Evolutionary conservation across 2,797 vertebrate genomes (phyloP).

Genomic region (Leptodactylus fallax): DNA sequence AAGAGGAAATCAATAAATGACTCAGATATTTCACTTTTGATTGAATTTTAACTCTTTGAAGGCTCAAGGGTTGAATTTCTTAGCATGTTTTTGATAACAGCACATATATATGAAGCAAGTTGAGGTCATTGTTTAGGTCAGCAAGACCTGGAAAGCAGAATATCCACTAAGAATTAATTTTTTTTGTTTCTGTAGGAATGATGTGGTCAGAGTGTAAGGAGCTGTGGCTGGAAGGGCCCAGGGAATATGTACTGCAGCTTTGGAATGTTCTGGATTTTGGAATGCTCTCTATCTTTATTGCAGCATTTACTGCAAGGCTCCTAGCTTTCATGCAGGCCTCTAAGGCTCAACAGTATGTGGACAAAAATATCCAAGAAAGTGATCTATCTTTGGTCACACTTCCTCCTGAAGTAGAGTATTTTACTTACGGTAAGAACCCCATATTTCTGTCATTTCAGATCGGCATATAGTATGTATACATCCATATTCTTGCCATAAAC

Average conservation of each 20-base stretch:
- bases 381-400: conserved; percentile 84
- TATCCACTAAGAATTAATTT: too few relatives aligned
- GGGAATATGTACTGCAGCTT: conserved; percentile 85
- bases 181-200: conserved; percentile 79
- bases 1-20: conserved; percentile 16
- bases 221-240: conserved; percentile 86
- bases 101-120: not conserved
- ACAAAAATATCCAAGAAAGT: conserved; percentile 79
- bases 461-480: not conserved
- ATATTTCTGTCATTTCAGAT: not conserved
- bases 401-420: conserved; percentile 87
- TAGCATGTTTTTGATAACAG: too few relatives aligned
- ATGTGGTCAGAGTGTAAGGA: conserved; percentile 93
- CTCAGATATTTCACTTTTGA: not conserved
- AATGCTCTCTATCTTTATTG: conserved; percentile 90
- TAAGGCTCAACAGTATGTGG: conserved; percentile 88
- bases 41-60: not conserved
- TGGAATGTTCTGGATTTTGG: conserved; percentile 90
- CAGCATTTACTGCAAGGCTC: conserved; percentile 86
- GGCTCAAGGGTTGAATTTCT: not conserved
- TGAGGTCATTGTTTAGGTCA: not conserved
- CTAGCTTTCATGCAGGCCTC: conserved; percentile 85
- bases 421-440: conserved; percentile 82
- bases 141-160: not conserved
- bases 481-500: not conserved